These are phyloP conservation scores for Oxyteleia sp. DNA, from an alignment of 2,888 invertebrate genomes.

Conservation along the genomic window DNA sequence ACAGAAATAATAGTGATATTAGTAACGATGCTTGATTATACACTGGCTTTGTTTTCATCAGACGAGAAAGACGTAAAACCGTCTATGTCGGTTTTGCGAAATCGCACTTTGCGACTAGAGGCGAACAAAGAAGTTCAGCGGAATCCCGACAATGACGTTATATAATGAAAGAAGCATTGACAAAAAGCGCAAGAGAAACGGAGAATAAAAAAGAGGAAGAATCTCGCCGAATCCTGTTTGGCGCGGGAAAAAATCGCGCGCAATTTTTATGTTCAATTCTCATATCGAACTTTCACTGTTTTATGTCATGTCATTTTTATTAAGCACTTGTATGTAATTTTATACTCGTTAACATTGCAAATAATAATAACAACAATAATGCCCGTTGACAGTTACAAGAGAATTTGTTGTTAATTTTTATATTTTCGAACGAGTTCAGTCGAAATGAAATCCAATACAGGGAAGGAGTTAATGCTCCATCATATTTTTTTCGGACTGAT, in stretches of 20 bases:
- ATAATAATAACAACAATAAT: slow-evolving; percentile 55
- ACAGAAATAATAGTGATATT: slow-evolving; percentile 72
- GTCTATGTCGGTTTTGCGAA: slow-evolving; percentile 46
- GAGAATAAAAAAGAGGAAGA: slow-evolving; percentile 3
- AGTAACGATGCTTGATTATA: slow-evolving; percentile 74
- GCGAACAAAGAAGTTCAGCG: slow-evolving; percentile 14
- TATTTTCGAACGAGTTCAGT: slow-evolving; percentile 44
- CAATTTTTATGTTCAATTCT: slow-evolving; percentile 38
- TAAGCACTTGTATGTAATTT: slow-evolving; percentile 54
- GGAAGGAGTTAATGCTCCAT: slow-evolving; percentile 56
- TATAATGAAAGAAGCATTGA: slow-evolving; percentile 14
- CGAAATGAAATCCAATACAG: slow-evolving; percentile 55
- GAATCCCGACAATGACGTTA: slow-evolving; percentile 12
- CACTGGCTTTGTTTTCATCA: slow-evolving; percentile 55
- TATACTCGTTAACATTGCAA: slow-evolving; percentile 58
- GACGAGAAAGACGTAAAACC: slow-evolving; percentile 49
- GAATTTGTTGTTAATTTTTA: slow-evolving; percentile 62
- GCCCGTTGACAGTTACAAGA: slow-evolving; percentile 53
- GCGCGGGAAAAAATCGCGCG: slow-evolving; percentile 34
- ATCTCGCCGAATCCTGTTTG: slow-evolving; percentile 39
- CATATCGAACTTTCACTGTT: slow-evolving; percentile 65
- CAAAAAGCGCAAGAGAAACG: slow-evolving; percentile 3
- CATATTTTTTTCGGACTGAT: slow-evolving; percentile 63
- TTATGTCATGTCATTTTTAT: slow-evolving; percentile 62
- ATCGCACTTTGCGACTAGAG: slow-evolving; percentile 21